Evolutionary conservation across 2,113 vertebrate genomes (phyloP).

Genomic region (Balaeniceps rex): DNA sequence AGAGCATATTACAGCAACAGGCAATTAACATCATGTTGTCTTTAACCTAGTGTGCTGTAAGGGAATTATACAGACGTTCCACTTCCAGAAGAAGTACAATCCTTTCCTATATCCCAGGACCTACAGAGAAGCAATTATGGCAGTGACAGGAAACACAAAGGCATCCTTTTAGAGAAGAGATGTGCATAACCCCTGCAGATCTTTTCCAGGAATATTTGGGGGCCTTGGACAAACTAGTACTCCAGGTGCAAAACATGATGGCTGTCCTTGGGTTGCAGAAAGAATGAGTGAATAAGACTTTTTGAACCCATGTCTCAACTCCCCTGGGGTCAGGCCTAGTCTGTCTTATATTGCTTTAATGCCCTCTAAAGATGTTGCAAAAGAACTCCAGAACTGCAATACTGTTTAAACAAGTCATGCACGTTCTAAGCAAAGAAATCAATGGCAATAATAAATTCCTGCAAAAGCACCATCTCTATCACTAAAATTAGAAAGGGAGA

Average conservation of each 20-base stretch:
- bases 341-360: neutral
- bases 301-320: neutral
- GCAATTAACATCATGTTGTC: neutral
- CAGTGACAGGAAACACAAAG: neutral
- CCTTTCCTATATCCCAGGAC: neutral
- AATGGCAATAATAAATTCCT: neutral
- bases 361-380: neutral
- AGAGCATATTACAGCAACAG: neutral
- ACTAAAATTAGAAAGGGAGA: constrained; percentile 22
- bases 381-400: neutral
- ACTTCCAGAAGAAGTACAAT: neutral
- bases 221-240: neutral
- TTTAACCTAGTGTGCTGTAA: neutral
- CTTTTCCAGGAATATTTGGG: neutral
- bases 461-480: neutral
- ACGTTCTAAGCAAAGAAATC: neutral
- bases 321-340: neutral
- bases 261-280: neutral
- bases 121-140: neutral
- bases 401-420: neutral
- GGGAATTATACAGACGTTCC: neutral
- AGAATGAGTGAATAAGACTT: neutral
- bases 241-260: neutral
- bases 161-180: neutral
- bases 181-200: neutral